phyloP scores from a whole-genome alignment of 1,140 invertebrate species.

The Leptinotarsa undecemlineata region DNA sequence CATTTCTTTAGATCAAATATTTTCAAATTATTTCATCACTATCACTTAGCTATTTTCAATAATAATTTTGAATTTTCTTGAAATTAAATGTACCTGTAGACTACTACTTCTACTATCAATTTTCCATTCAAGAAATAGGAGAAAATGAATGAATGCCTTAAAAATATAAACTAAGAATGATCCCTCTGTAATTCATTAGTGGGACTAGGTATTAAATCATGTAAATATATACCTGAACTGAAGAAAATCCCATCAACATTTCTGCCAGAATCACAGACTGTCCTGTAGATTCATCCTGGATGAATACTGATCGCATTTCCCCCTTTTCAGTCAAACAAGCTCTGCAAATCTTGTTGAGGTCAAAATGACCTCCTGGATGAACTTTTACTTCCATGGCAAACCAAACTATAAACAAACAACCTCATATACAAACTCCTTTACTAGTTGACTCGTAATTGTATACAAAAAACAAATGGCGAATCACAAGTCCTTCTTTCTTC shows the following conservation, averaged over 20 bases:
- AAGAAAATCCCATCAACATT: conserved; percentile 54
- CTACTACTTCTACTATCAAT: too few species aligned
- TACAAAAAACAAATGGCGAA: conserved; percentile 49
- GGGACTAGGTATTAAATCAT: too few species aligned
- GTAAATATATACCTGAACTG: conserved; percentile 46
- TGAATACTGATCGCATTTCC: conserved; percentile 54
- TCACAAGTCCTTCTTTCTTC: conserved; percentile 42
- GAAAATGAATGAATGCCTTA: too few species aligned
- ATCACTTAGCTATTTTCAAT: too few species aligned
- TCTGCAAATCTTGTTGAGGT: conserved; percentile 55
- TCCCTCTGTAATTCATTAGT: too few species aligned
- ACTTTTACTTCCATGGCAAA: conserved; percentile 49
- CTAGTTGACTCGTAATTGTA: too few species aligned
- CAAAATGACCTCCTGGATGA: conserved; percentile 43
- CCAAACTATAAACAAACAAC: conserved; percentile 48
- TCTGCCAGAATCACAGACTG: conserved; percentile 52
- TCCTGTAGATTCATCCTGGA: conserved; percentile 49
- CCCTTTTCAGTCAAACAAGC: conserved; percentile 55
- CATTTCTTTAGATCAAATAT: too few species aligned
- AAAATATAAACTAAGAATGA: too few species aligned
- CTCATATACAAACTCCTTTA: conserved; percentile 37
- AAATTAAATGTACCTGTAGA: too few species aligned
- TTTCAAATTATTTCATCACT: too few species aligned
- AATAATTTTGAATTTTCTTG: too few species aligned
- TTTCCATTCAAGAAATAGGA: too few species aligned